Evolutionary conservation across 1,140 invertebrate genomes (phyloP).

Genomic region (Formica exsecta): DNA sequence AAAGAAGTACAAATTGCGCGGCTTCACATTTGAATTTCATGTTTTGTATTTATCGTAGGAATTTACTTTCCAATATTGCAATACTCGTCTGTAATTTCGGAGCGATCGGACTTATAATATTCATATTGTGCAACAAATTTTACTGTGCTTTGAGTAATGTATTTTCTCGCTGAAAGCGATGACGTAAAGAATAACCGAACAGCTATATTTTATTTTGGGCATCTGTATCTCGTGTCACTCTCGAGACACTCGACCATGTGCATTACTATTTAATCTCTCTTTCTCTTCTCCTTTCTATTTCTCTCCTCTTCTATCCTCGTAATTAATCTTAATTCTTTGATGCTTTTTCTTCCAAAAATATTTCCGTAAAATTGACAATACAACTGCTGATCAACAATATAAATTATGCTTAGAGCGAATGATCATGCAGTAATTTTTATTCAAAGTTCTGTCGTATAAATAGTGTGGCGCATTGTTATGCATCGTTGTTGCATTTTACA

Average conservation of each 20-base stretch:
- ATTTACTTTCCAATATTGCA: not conserved
- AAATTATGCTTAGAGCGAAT: conserved; percentile 29
- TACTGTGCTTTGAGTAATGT: no score
- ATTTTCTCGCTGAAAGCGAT: no score
- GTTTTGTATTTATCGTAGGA: not conserved
- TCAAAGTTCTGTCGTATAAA: conserved; percentile 52
- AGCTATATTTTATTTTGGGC: not conserved
- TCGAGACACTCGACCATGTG: not conserved
- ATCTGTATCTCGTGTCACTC: not conserved
- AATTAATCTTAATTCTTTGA: conserved; percentile 22
- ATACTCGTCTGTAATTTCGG: not conserved
- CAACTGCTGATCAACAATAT: conserved; percentile 32
- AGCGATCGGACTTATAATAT: not conserved
- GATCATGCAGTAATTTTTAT: conserved; percentile 14
- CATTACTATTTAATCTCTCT: conserved; percentile 34
- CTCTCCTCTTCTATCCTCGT: not conserved
- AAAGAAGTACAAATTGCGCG: not conserved
- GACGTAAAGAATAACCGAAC: not conserved
- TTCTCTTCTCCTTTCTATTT: no score
- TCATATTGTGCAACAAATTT: not conserved
- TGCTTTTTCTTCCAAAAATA: not conserved
- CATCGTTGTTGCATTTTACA: conserved; percentile 77
- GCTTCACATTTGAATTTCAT: not conserved
- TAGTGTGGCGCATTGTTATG: conserved; percentile 81
- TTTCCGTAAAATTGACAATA: not conserved